Base-by-base conservation (phyloP, 2,888 invertebrate genomes). In the Brachyopa scutellaris region DNA sequence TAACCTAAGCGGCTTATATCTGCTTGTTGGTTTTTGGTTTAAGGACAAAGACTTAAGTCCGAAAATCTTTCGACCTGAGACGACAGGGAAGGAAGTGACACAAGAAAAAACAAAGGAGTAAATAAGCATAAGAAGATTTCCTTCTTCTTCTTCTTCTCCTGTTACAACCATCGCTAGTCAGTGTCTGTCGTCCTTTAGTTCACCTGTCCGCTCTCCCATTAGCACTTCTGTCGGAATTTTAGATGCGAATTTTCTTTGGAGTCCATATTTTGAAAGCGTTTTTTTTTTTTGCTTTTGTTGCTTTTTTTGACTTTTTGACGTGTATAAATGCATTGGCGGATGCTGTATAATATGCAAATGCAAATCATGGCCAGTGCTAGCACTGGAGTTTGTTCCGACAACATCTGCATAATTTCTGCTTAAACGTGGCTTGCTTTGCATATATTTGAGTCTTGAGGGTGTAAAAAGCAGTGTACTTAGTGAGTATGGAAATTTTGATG, bases 121-220 rank as follows among this genome's bases (percentile, higher is more conserved):
- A 78, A 72, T 78, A 78, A 78, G 72, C 78, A 78, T 82, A 82
- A 82, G 80, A 70, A 76, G 80, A 82, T 82, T 82, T 76, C 33
- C 64, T 64, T 61, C 62, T 49, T n/a, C n/a, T n/a, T n/a, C n/a
- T n/a, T n/a, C n/a, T n/a, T n/a, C n/a, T n/a, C n/a, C n/a, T 74
- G 26, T 26, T 5, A 26, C 47, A 29, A 2, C 13, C 26, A 67
- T 45, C 33, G 42, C 29, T 67, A 62, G 40, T 31, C 53, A 55
- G 53, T 47, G 53, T 36, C 31, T 38, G 36, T 36, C 7, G n/a
- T 15, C 42, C 49, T 40, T 17, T 7, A 42, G 67, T 64, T 76
- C 62, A 82, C 80, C 80, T 82, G 80, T 70, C 76, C 76, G 57
- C 38, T 79, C 57, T 51, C 67, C 76, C 80, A 82, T 82, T 82